Conservation (phyloP, 2,113 vertebrate species). For the Podarcis cretensis region DNA sequence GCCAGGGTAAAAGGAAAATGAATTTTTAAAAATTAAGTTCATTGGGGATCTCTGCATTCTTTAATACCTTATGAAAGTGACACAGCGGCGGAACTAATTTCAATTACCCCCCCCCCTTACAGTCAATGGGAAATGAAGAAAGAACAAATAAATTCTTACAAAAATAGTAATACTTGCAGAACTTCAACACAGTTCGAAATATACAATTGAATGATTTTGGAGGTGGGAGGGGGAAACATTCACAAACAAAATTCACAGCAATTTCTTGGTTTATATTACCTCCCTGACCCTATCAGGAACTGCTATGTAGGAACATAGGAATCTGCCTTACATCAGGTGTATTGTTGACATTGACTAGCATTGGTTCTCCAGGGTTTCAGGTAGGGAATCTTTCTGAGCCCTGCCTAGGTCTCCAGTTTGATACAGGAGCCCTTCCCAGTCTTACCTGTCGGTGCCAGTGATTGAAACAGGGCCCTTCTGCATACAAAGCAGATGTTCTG, state of each 20-base stretch:
- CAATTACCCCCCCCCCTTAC: conserved; percentile 52
- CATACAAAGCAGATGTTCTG: no score
- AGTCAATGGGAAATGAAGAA: conserved; percentile 63
- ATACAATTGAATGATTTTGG: neutral
- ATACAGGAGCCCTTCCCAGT: no score
- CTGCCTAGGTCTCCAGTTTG: no score
- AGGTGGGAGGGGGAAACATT: neutral
- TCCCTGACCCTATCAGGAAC: no score
- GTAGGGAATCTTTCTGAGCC: no score
- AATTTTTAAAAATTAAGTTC: conserved; percentile 75
- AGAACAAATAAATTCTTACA: conserved; percentile 41
- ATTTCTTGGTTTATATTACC: neutral
- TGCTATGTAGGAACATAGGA: no score
- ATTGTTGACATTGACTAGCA: no score
- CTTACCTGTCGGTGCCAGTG: no score
- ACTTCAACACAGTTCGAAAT: neutral
- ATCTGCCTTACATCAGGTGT: no score
- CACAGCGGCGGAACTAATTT: conserved; percentile 68
- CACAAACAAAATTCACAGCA: neutral
- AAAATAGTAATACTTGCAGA: neutral
- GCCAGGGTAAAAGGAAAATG: conserved; percentile 74
- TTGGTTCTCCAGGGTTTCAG: no score
- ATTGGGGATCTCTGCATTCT: conserved; percentile 74
- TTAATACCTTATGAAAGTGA: conserved; percentile 68
- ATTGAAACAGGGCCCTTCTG: no score